These are phyloP conservation scores for Xylota segnis DNA, from an alignment of 2,888 invertebrate species.

Conservation along the genomic window DNA sequence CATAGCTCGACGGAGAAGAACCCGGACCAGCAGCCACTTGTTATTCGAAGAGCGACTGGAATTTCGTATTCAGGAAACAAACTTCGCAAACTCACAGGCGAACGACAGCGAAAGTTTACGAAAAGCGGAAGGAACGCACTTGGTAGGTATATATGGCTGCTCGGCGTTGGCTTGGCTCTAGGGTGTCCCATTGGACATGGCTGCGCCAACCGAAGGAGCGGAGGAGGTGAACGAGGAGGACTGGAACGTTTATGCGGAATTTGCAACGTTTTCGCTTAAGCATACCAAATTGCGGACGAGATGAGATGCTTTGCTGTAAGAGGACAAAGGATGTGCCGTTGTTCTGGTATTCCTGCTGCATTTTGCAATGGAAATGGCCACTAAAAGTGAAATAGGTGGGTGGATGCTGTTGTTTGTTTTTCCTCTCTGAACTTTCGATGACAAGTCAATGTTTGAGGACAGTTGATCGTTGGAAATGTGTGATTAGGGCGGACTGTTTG, in stretches of 20 bases:
- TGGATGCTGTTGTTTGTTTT: neutral
- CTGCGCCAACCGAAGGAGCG: neutral
- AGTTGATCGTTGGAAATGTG: constrained; percentile 17
- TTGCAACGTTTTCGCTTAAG: constrained; percentile 75
- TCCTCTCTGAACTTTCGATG: neutral
- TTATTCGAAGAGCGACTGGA: constrained; percentile 73
- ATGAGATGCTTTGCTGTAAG: constrained; percentile 31
- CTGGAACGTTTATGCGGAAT: constrained; percentile 71
- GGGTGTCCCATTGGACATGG: constrained; percentile 36
- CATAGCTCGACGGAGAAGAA: constrained; percentile 30
- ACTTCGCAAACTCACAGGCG: constrained; percentile 70
- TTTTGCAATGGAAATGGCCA: constrained; percentile 50
- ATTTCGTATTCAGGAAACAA: constrained; percentile 77
- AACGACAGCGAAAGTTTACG: constrained; percentile 72
- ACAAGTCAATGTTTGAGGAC: constrained; percentile 22
- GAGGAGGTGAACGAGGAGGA: constrained; percentile 28
- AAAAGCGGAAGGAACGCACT: constrained; percentile 73
- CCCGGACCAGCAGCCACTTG: constrained; percentile 58
- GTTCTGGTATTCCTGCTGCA: constrained; percentile 20
- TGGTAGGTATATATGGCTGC: constrained; percentile 28
- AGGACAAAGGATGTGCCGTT: constrained; percentile 25
- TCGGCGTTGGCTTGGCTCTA: constrained; percentile 24
- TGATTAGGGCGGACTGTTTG: neutral
- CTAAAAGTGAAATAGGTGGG: constrained; percentile 58
- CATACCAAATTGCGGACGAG: constrained; percentile 73